Conservation (phyloP, 2,113 vertebrate genomes). For the Phyllostomus hastatus region DNA sequence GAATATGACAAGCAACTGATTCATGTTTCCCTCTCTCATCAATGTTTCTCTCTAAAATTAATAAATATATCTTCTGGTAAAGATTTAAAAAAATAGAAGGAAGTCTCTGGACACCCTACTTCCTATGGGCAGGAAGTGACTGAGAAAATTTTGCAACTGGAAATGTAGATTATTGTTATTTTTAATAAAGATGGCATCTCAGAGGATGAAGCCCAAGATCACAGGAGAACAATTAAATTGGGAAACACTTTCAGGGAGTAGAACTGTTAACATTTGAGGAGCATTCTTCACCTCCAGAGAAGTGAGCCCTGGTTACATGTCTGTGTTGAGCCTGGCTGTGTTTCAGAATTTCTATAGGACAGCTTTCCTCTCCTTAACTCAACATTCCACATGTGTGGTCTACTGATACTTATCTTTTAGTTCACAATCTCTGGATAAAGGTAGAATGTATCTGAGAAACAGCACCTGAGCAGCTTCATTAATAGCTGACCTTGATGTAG, state of each 20-base stretch:
- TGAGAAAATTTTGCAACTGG: neutral
- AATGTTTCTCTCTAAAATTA: no score
- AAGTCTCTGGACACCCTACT: neutral
- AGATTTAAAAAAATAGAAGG: no score
- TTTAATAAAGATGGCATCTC: neutral
- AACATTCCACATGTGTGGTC: neutral
- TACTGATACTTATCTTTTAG: neutral
- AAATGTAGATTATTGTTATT: neutral
- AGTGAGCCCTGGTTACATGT: neutral
- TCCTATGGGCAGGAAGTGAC: neutral
- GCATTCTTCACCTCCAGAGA: neutral
- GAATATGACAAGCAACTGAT: no score
- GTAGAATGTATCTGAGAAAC: neutral
- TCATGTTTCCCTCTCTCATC: no score
- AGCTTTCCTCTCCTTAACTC: neutral
- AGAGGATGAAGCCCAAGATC: neutral
- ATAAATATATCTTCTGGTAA: no score
- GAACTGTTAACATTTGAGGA: neutral
- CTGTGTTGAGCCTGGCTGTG: neutral
- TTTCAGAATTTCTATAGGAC: neutral
- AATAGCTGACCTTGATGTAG: no score
- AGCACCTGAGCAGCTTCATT: neutral
- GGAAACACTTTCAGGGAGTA: neutral
- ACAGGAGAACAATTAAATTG: neutral
- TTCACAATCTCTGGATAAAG: neutral